phyloP scores from a whole-genome alignment of 2,113 vertebrate genomes.

The Bostrychus sinensis region DNA sequence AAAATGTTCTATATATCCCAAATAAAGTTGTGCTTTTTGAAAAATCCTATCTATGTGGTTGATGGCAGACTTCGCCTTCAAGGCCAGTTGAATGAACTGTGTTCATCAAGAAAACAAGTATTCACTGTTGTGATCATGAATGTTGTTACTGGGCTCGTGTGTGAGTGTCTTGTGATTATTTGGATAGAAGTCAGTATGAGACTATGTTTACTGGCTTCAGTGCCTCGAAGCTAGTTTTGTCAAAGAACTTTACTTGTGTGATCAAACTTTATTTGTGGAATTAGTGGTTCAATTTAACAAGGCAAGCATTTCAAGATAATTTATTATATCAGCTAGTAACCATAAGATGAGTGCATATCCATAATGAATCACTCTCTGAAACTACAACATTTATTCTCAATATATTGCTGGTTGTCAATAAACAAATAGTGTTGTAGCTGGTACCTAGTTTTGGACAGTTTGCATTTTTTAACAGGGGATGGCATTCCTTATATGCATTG shows the following conservation, averaged over 20 bases:
- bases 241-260: conserved; percentile 24
- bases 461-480: no score
- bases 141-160: conserved; percentile 18
- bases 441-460: no score
- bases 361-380: neutral
- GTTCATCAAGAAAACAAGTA: conserved; percentile 50
- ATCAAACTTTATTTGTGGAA: conserved; percentile 1
- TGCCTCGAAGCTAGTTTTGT: conserved; percentile 27
- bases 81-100: conserved; percentile 33
- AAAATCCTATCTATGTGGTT: neutral
- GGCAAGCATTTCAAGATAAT: neutral
- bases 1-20: conserved; percentile 9
- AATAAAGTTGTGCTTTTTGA: conserved; percentile 5
- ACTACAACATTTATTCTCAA: neutral
- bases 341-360: no score
- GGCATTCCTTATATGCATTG: no score
- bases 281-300: neutral
- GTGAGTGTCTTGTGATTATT: conserved; percentile 63
- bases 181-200: conserved; percentile 10
- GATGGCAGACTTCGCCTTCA: conserved; percentile 16
- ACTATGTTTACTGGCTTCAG: conserved; percentile 2
- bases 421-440: neutral
- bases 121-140: conserved; percentile 48
- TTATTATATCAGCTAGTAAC: no score
- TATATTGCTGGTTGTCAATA: neutral